Evolutionary conservation across 2,797 vertebrate species (phyloP).

Genomic region (Mus minutoides): DNA sequence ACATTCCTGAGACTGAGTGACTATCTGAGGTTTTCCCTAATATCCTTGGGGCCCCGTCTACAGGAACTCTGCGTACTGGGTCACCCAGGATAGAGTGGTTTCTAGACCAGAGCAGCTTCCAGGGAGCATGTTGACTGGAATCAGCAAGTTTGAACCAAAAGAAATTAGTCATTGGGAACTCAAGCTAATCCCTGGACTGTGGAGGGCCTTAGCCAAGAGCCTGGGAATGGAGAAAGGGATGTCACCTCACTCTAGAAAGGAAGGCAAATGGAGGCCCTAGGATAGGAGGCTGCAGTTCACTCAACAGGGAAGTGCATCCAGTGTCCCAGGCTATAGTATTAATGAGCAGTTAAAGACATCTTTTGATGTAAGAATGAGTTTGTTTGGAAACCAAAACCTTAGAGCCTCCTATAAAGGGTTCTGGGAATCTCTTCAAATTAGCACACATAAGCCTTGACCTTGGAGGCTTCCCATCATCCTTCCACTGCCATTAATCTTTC

Average conservation of each 20-base stretch:
- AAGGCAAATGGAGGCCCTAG: not conserved
- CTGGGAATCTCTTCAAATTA: not conserved
- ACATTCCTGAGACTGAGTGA: not conserved
- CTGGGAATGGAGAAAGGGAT: not conserved
- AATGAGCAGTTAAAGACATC: not conserved
- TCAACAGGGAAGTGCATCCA: not conserved
- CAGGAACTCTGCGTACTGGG: not conserved
- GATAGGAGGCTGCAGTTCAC: not conserved
- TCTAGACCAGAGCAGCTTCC: not conserved
- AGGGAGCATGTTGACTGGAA: not conserved
- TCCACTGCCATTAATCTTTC: not conserved
- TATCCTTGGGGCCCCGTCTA: not conserved
- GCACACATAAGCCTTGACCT: not conserved
- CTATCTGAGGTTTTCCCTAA: rapidly evolving
- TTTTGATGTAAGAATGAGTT: not conserved
- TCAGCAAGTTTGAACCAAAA: not conserved
- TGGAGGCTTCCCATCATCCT: not conserved
- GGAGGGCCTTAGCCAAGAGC: not conserved
- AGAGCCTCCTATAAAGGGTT: not conserved
- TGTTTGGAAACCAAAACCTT: not conserved
- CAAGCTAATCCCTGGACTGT: not conserved
- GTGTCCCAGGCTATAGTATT: not conserved
- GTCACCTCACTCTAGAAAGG: not conserved
- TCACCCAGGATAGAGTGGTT: not conserved
- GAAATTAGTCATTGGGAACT: not conserved